Base-by-base conservation (phyloP, 2,113 vertebrate species). In the Coturnix japonica region DNA sequence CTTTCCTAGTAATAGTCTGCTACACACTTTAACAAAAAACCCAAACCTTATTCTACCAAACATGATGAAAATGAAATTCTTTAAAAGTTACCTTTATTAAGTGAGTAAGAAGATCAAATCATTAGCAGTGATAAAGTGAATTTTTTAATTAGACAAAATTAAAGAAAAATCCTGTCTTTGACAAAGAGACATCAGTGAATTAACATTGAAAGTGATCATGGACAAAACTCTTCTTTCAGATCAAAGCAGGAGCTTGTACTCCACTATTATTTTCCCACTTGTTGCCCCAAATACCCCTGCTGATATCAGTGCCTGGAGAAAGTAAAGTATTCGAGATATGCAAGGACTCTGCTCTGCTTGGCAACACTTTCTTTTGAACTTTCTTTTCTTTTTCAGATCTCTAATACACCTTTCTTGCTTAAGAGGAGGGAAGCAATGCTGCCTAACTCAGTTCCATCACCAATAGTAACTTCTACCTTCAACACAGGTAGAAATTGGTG, bases 401-500 rank as follows among this genome's bases (percentile, higher is more conserved):
- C 15, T 56, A 44, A 74, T n/a, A 49, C 0, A 0, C 21, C 21
- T 17, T 25, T n/a, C 39, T 19, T 6, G 6, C n/a, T 60, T 43
- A 44, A 78, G 39, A 37, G 44, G 31, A 2, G 0, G 8, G 6
- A 14, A 46, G 19, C 7, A 73, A 54, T 11, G 26, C 21, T 59
- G n/a, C 4, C 1, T n/a, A 53, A 15, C 22, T 21, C 53, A 39
- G 60, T 11, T 10, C 69, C 19, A 9, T 20, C 9, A 5, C 7
- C 0, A 0, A 30, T 7, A 61, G 23, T 22, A 56, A n/a, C 66
- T 80, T 26, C 13, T 0, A 0, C 33, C n/a, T 33, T 85, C 59
- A 46, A 21, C 21, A 6, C 7, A 6, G 21, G 28, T 35, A 63
- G 46, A 8, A 63, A 33, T 21, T 69, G 25, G 15, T 72, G 41